These are phyloP conservation scores for Euclidia mi DNA, from an alignment of 2,888 invertebrate species.

Conservation along the genomic window DNA sequence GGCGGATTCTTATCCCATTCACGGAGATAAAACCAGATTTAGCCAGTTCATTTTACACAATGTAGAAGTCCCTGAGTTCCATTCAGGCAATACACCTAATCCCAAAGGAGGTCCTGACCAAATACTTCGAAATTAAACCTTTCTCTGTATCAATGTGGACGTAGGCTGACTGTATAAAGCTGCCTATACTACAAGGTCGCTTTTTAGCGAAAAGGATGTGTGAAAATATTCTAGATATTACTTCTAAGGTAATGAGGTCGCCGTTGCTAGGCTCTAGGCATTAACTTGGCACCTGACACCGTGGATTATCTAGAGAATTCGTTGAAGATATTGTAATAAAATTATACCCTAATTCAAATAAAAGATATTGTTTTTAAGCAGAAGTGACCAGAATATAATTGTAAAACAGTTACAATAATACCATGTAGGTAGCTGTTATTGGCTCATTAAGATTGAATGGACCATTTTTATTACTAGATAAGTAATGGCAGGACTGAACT, in stretches of 20 bases:
- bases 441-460: no score
- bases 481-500: no score
- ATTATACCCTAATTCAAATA: no score
- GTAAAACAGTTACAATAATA: no score
- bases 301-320: neutral
- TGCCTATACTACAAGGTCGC: neutral
- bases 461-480: no score
- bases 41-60: slow-evolving; percentile 24
- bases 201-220: neutral
- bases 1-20: neutral
- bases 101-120: slow-evolving; percentile 36
- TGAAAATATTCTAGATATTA: neutral
- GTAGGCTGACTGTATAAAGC: slow-evolving; percentile 1
- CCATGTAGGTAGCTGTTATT: no score
- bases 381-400: no score
- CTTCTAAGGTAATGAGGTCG: neutral
- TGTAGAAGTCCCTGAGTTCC: slow-evolving; percentile 18
- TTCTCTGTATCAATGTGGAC: slow-evolving; percentile 11
- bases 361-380: no score
- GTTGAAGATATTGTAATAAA: neutral
- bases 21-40: slow-evolving; percentile 16
- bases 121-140: slow-evolving; percentile 47
- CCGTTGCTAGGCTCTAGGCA: neutral
- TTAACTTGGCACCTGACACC: neutral
- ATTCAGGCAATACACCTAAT: slow-evolving; percentile 26